Evolutionary conservation across 2,888 invertebrate genomes (phyloP).

Genomic region (Urechis unicinctus): DNA sequence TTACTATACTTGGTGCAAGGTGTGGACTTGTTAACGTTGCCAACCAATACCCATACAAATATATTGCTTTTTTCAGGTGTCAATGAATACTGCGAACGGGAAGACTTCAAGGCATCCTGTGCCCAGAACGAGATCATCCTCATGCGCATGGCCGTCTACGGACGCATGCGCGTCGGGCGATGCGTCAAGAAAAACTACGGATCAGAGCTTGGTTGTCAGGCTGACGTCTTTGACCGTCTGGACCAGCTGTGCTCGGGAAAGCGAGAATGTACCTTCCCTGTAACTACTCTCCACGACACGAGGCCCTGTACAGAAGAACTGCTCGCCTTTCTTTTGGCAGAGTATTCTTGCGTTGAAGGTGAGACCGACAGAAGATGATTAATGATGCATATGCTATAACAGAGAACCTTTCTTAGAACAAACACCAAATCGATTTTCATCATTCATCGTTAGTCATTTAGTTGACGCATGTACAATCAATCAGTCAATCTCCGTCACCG

Average conservation of each 20-base stretch:
- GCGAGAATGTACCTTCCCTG: constrained; percentile 8
- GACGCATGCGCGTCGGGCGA: constrained; percentile 9
- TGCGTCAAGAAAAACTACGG: constrained; percentile 12
- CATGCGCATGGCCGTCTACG: constrained; percentile 9
- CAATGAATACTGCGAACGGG: constrained; percentile 14
- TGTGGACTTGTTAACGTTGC: too few species aligned
- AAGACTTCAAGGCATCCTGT: constrained; percentile 11
- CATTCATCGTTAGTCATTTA: too few species aligned
- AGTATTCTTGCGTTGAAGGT: constrained; percentile 13
- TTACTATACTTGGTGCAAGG: too few species aligned
- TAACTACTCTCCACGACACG: constrained; percentile 10
- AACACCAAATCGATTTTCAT: too few species aligned
- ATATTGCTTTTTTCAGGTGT: neutral
- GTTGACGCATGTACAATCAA: too few species aligned
- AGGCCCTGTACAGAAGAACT: constrained; percentile 8
- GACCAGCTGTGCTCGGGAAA: constrained; percentile 11
- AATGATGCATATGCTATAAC: too few species aligned
- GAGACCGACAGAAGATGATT: too few species aligned
- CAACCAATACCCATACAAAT: too few species aligned
- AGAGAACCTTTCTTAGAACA: too few species aligned
- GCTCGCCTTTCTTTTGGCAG: constrained; percentile 12
- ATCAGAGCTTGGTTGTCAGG: constrained; percentile 10
- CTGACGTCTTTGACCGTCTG: constrained; percentile 6
- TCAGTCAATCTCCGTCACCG: neutral
- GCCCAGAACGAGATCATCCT: constrained; percentile 7